Base-by-base conservation (phyloP, 2,113 vertebrate species). In the Ptilonorhynchus violaceus region DNA sequence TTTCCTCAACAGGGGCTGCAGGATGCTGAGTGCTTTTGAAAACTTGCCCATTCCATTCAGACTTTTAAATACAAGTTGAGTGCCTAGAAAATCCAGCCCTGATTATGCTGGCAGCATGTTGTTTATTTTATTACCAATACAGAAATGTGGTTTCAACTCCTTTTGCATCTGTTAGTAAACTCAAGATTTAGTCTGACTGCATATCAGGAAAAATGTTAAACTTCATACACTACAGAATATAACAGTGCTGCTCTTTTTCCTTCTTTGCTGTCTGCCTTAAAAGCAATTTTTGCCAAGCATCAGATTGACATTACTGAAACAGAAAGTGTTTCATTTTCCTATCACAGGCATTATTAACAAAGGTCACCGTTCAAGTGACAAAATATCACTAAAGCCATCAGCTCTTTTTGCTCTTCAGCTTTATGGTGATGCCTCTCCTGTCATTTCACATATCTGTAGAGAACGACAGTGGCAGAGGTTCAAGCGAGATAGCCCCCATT, bases 321-420 rank as follows among this genome's bases (percentile, higher is more conserved):
- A 76, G 70, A 91, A 92, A 86, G 33, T 41, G 90, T 58, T 92
- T 93, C 5, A 94, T 91, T 96, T 91, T 85, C 73, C 80, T 81
- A 81, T 75, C 69, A 39, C n/a, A 85, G 82, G 24, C 19, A 11
- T 81, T 77, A 87, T 89, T 92, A 96, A 96, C 0, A 14, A 89
- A 95, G 82, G 82, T 69, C 74, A 70, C 56, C 1, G 1, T 37
- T 82, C 64, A 64, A 88, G 31, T 89, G 80, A 80, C 76, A 80
- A 89, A 94, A 67, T 64, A 89, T 92, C 30, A 11, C 72, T 86
- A 60, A 85, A 66, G 20, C n/a, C 55, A 84, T 94, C 59, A 60
- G 62, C n/a, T 81, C 89, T 47, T 76, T 62, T 68, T 50, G 46
- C 46, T 92, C 31, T 78, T 93, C 79, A 84, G 41, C 67, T 92